Base-by-base conservation (phyloP, 92 coral and sea anemone species). In the Metridium senile region DNA sequence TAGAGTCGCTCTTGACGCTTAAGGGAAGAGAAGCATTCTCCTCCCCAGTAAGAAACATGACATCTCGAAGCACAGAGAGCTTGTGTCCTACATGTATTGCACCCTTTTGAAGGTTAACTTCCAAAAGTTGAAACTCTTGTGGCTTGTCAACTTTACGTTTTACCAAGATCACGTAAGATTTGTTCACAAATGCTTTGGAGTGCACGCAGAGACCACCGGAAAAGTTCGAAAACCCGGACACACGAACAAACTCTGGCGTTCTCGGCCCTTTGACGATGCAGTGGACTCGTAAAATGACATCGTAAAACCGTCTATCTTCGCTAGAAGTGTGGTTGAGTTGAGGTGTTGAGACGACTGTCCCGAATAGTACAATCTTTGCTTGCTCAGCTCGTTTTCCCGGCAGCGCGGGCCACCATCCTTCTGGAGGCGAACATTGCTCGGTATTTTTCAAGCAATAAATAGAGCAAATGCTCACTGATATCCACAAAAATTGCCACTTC, bases 361-460 rank as follows among this genome's bases (percentile, higher is more conserved):
- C 98, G 70, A 76, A 78, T 0, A 89, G 85, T 62, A 94, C 97
- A 43, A 89, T 82, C 28, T 73, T 84, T 43, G 98, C 98, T 53
- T 84, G 80, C 61, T 73, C 31, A 6, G 91, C 98, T 79, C 98
- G 78, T 56, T 76, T 75, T 33, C 66, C 69, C 29, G 89, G 87
- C 30, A 80, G 65, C 62, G 84, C 73, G 56, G 78, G 81, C 32
- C 64, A 52, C 97, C 94, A 87, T 19, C 75, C 81, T 18, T 75
- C 66, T 8, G 97, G 97, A 47, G 93, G 94, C n/a, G 98, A 91
- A 68, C 98, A 94, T 46, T 86, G 86, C 28, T 86, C 54, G 51
- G 86, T 81, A 22, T 22, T 51, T 39, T 62, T 76, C 77, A 82
- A 71, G 10, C 58, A 83, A 56, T 47, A 88, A 65, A 74, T 61